phyloP scores from a whole-genome alignment of 1,140 invertebrate genomes.

The Leptopilina boulardi region DNA sequence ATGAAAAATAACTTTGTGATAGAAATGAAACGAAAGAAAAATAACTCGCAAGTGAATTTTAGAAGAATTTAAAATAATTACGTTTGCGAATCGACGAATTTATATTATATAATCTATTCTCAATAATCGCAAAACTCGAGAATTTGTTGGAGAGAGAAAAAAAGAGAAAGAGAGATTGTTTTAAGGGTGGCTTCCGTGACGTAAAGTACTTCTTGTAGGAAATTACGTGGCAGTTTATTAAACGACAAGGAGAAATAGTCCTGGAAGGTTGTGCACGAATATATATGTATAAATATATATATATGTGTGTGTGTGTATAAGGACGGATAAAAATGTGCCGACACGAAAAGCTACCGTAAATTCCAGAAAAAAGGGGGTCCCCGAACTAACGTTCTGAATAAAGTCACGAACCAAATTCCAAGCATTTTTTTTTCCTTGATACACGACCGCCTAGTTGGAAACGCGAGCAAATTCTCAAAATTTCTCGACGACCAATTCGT shows the following conservation, averaged over 20 bases:
- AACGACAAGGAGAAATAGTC: slow-evolving; percentile 17
- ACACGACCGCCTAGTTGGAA: neutral
- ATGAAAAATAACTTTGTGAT: too few species aligned
- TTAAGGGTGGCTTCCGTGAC: neutral
- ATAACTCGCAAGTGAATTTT: too few species aligned
- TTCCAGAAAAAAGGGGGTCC: slow-evolving; percentile 40
- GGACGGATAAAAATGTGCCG: slow-evolving; percentile 24
- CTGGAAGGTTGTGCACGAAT: slow-evolving; percentile 6
- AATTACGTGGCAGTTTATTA: neutral
- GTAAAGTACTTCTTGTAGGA: neutral
- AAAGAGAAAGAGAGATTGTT: too few species aligned
- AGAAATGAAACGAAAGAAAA: too few species aligned
- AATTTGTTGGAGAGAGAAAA: too few species aligned
- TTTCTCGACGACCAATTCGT: neutral
- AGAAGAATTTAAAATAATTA: too few species aligned
- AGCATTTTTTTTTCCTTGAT: slow-evolving; percentile 29
- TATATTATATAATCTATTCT: neutral
- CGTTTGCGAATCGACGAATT: too few species aligned
- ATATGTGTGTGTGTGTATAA: neutral
- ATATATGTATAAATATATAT: neutral
- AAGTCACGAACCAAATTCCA: slow-evolving; percentile 31
- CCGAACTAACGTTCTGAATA: slow-evolving; percentile 5
- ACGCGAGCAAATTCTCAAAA: slow-evolving; percentile 6
- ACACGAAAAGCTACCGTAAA: slow-evolving; percentile 31
- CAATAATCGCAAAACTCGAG: neutral